These are phyloP conservation scores for Galaxea fascicularis DNA, from an alignment of 92 coral and sea anemone genomes.

Conservation along the genomic window DNA sequence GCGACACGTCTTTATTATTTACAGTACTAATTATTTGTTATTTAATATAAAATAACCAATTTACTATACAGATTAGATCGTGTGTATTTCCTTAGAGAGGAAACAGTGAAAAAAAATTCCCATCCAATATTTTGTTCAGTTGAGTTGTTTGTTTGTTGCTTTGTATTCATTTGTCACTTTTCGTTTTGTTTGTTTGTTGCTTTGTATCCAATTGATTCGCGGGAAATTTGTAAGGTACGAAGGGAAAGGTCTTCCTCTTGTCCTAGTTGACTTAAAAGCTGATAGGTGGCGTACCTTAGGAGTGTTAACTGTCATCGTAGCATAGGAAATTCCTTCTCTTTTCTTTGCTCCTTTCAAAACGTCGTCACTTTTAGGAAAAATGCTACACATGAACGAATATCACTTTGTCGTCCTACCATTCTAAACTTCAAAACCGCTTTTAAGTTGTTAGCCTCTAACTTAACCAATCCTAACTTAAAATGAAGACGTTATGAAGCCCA, in stretches of 20 bases:
- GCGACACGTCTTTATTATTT: slow-evolving; percentile 52
- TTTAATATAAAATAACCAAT: slow-evolving; percentile 44
- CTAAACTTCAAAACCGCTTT: background rate
- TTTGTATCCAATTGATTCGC: background rate
- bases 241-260: background rate
- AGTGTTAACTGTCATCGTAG: background rate
- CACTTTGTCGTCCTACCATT: background rate
- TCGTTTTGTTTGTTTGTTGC: background rate
- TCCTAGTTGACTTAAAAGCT: background rate
- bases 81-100: slow-evolving; percentile 19
- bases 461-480: background rate
- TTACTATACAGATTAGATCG: slow-evolving; percentile 29
- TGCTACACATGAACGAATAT: background rate
- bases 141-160: no score
- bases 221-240: background rate
- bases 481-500: background rate
- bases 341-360: slow-evolving; percentile 18
- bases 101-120: background rate
- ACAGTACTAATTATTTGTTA: slow-evolving; percentile 33
- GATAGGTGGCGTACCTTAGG: background rate
- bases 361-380: slow-evolving; percentile 10
- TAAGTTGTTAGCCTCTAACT: background rate
- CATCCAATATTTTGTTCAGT: background rate
- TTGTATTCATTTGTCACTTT: background rate
- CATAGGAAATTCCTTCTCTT: background rate